Base-by-base conservation (phyloP, 2,113 vertebrate genomes). In the Pitta sordida region DNA sequence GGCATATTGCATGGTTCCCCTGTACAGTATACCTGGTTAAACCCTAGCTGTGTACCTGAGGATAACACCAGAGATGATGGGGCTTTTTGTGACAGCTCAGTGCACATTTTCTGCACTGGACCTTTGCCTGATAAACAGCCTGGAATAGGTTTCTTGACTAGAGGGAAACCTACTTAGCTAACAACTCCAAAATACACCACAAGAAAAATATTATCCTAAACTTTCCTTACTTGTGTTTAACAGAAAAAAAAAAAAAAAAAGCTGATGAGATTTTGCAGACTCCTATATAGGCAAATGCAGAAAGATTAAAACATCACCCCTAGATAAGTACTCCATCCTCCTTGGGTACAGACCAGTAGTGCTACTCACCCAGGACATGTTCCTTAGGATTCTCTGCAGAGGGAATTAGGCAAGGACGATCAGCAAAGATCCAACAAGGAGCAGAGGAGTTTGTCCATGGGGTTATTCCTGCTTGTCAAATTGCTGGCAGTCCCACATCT, bases 11-110 rank as follows among this genome's bases (percentile, higher is more conserved):
- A 11, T 1, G 4, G n/a, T 32, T 39, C 19, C 30, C 44, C 34
- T 53, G 0, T 1, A 3, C 11, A 13, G 7, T 1, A 13, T 6
- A 32, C 39, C 44, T 29, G 34, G 34, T 30, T 48, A 63, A 58
- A 68, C 7, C 37, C 13, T 4, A 32, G 29, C 15, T 58, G 24
- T 10, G 2, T 7, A 12, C 8, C 36, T 8, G 11, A 55, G 76
- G 44, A 29, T 18, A 48, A 26, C 44, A 30, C 8, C 27, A 79
- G 74, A 51, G 58, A 29, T 30, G 20, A 32, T 2, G 1, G 43
- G 6, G 5, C 3, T 13, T 89, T 62, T 60, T 86, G 55, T 34
- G 49, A 41, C 46, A 62, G 52, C 81, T 55, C 26, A 43, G 41
- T 2, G 5, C 13, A 8, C 6, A 2, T 30, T 58, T 75, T 74